Percentiles rank a stretch among this genome's conserved stretches.
phyloP scores from a whole-genome alignment of 2,113 vertebrate genomes.

The Engraulis encrasicolus region DNA sequence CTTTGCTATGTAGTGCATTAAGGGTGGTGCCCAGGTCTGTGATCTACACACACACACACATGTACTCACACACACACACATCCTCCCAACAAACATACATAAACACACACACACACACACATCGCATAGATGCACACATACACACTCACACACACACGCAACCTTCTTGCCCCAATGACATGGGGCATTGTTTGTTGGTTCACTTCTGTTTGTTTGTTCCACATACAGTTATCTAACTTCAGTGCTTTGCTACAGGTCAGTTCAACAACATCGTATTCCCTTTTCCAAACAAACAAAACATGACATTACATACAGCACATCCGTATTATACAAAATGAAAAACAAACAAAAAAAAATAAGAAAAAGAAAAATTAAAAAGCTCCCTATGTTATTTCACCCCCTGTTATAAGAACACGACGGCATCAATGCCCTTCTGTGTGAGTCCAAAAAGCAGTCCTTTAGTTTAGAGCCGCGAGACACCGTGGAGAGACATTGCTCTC shows the following conservation, averaged over 20 bases:
- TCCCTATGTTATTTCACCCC: background rate
- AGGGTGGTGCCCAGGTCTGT: constrained; percentile 42
- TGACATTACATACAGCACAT: constrained; percentile 60
- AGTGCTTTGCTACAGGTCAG: constrained; percentile 68
- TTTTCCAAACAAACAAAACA: constrained; percentile 61
- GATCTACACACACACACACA: background rate
- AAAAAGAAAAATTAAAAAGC: too few species aligned
- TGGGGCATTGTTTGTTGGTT: constrained; percentile 31
- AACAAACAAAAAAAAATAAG: too few species aligned
- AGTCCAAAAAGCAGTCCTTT: constrained; percentile 28
- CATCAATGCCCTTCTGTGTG: constrained; percentile 53
- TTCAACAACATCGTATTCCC: constrained; percentile 62
- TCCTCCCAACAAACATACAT: background rate
- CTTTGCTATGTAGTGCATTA: constrained; percentile 60
- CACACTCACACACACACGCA: background rate
- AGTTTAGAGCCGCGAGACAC: too few species aligned
- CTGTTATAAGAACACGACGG: background rate
- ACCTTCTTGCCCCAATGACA: constrained; percentile 23
- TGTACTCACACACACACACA: background rate
- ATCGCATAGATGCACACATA: background rate
- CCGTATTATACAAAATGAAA: constrained; percentile 30
- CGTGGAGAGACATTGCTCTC: too few species aligned
- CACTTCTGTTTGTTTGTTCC: constrained; percentile 19
- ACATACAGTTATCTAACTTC: constrained; percentile 37
- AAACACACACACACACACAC: background rate